Conservation (phyloP, 1,140 invertebrate species). For the Zaprionus nigranus region DNA sequence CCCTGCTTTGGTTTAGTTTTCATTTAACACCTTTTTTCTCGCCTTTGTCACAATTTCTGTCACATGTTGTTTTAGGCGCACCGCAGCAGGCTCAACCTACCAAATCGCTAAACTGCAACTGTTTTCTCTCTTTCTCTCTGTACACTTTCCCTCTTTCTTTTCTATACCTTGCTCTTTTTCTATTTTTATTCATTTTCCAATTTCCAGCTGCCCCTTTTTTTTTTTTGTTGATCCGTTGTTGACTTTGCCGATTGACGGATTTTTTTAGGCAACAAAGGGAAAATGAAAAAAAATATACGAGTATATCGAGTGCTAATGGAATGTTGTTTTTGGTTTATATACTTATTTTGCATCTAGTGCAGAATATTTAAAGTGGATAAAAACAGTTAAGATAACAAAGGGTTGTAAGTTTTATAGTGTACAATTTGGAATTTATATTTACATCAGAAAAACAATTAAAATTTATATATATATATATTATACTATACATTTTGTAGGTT, state of each 20-base stretch:
- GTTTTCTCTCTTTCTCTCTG: slow-evolving; percentile 24
- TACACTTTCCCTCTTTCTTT: background rate
- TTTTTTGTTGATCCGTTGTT: slow-evolving; percentile 50
- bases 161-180: slow-evolving; percentile 19
- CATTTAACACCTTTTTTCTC: slow-evolving; percentile 73
- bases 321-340: slow-evolving; percentile 8
- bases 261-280: slow-evolving; percentile 9
- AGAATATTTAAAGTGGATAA: slow-evolving; percentile 3
- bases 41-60: slow-evolving; percentile 55
- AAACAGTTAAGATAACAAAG: background rate
- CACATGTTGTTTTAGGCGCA: slow-evolving; percentile 75
- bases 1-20: slow-evolving; percentile 61
- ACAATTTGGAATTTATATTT: no score
- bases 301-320: background rate
- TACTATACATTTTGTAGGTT: no score
- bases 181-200: slow-evolving; percentile 8
- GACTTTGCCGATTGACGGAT: slow-evolving; percentile 54
- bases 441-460: no score
- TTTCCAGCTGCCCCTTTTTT: slow-evolving; percentile 56
- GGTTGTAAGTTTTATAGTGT: background rate
- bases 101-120: slow-evolving; percentile 30
- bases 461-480: no score
- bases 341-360: background rate
- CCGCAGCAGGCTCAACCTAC: slow-evolving; percentile 45
- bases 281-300: background rate